These are phyloP conservation scores for Coboldia fuscipes DNA, from an alignment of 1,140 invertebrate genomes.

Conservation along the genomic window DNA sequence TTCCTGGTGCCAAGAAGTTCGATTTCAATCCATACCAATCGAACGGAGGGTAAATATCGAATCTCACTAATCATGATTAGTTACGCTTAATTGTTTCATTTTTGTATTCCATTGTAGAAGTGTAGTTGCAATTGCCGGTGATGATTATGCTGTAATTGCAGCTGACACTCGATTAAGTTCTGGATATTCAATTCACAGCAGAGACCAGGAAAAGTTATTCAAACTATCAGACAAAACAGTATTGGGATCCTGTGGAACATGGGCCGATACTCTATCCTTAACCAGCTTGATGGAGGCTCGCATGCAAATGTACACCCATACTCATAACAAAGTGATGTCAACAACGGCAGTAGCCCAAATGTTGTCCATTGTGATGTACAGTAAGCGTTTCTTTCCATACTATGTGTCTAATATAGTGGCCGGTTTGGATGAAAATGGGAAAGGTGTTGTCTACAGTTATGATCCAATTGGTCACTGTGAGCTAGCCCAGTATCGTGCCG, in stretches of 20 bases:
- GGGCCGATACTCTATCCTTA: constrained; percentile 92
- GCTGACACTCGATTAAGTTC: constrained; percentile 86
- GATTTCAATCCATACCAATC: constrained; percentile 52
- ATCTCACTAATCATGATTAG: neutral
- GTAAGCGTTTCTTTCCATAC: constrained; percentile 96
- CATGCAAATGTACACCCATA: constrained; percentile 88
- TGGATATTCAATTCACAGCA: constrained; percentile 74
- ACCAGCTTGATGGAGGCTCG: constrained; percentile 67
- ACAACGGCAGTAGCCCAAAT: constrained; percentile 86
- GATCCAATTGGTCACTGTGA: constrained; percentile 94
- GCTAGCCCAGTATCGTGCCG: constrained; percentile 51
- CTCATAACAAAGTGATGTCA: constrained; percentile 85
- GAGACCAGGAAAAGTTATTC: constrained; percentile 72
- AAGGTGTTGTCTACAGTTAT: constrained; percentile 86
- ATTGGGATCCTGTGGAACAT: constrained; percentile 79
- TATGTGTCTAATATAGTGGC: constrained; percentile 91
- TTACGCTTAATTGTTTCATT: constrained; percentile 3
- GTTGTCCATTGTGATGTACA: constrained; percentile 88
- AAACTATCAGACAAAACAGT: constrained; percentile 60
- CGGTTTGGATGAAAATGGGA: constrained; percentile 70
- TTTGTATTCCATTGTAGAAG: constrained; percentile 30
- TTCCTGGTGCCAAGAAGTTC: constrained; percentile 32
- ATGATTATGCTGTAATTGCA: constrained; percentile 65
- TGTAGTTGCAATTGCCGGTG: constrained; percentile 80
- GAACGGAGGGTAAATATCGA: constrained; percentile 41